Evolutionary conservation across 1,140 invertebrate species (phyloP), one percentile per base, ranked within the genome.

Genomic region (Bombus superbus): DNA sequence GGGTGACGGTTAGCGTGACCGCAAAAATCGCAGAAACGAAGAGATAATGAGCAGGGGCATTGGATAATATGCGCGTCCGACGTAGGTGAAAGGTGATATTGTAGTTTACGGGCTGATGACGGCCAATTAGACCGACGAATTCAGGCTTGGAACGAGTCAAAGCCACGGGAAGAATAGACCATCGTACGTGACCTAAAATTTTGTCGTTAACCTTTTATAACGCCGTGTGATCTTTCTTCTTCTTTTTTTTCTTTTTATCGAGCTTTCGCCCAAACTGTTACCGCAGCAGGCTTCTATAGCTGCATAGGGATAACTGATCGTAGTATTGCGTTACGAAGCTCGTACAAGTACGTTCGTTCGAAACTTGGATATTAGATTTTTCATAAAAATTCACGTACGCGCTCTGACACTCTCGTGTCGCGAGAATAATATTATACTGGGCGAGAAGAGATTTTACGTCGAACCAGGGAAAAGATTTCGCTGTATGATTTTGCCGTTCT

Each of bases 11-110:
- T 84, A 72, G 76, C 83, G 83, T 84, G 83, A 84, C 76, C 76
- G 83, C 76, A 84, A 84, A 84, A 84, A 84, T 84, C 83, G 68
- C 78, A 83, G 44, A 22, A 83, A 84, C 82, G 75, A 69, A 79
- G 75, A 80, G 76, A 84, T 84, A 84, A 84, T 57, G 68, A 84
- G 53, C 66, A 53, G 35, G 40, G n/a, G 68, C 40, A 84, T 84
- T 80, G 62, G 42, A 53, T 72, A 72, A 84, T 79, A 72, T 72
- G 40, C 76, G 22, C 38, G 53, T 72, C 76, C 28, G 53, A 38
- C 6, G 79, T 80, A 80, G 76, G 76, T 80, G 83, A 84, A 84
- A 71, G 83, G 76, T 79, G 66, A 66, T 79, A 69, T 35, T 62
- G 15, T 84, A 68, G 82, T 71, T 42, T 59, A 22, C 81, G 74